Evolutionary conservation across 2,113 vertebrate species (phyloP), one percentile per base, ranked within the genome.

Genomic region (Hirundichthys speculiger): DNA sequence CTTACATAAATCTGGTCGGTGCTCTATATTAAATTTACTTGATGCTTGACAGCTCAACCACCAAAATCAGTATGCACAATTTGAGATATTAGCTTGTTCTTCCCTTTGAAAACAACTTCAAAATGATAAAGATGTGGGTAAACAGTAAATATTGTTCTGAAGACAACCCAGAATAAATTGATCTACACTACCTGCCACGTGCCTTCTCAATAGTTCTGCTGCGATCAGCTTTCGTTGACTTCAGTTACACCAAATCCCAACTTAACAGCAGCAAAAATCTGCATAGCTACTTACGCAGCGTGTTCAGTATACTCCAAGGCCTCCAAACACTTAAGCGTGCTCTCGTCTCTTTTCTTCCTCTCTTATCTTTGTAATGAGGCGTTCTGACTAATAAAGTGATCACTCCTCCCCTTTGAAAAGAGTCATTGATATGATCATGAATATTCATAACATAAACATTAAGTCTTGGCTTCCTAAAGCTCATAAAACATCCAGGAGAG

Each of bases 1-100:
- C 25, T n/a, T 66, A 75, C 61, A 70, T 51, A 43, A 65, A 68
- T 70, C 52, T 48, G 52, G 45, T 19, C 13, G n/a, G 38, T 69
- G 20, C 60, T 57, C n/a, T 50, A 47, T 53, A 40, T 69, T 73
- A 48, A 18, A 59, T 75, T 63, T 78, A 20, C 34, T 39, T 2
- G 11, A 39, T 13, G 21, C 39, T 13, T 20, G 58, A 65, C 77
- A 72, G 52, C 43, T 64, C 18, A 19, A 21, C 20, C 22, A 21
- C 38, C 43, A 19, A 57, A 50, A 34, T 22, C 18, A 71, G 47
- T 24, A 5, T 6, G 27, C 11, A 19, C 48, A 20, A 49, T 13
- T 27, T 48, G 61, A 52, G 61, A 67, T 46, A 64, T 60, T 54
- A 22, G 15, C 53, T 57, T 48, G 24, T 22, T 40, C 43, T 30